A percentile compares a stretch with the other conserved stretches of the same genome.
These are phyloP conservation scores for Dicycla oo DNA, from an alignment of 2,888 invertebrate species.

Conservation along the genomic window DNA sequence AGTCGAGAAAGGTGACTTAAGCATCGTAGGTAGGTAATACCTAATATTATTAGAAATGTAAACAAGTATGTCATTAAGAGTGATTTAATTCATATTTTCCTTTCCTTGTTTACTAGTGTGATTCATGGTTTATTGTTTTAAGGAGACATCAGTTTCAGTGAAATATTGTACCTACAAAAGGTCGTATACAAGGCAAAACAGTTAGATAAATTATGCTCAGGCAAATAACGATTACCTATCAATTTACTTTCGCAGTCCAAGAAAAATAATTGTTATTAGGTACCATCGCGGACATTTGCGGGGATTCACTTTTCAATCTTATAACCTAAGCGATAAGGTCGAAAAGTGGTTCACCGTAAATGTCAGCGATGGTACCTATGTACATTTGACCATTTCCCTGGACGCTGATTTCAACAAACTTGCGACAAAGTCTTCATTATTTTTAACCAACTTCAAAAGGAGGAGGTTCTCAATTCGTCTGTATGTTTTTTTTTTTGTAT, in stretches of 20 bases:
- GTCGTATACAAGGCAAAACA: background rate
- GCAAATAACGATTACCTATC: background rate
- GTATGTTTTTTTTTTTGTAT: no score
- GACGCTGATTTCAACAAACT: background rate
- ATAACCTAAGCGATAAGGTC: no score
- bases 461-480: no score
- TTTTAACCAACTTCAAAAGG: no score
- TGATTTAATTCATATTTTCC: conserved; percentile 17
- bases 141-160: conserved; percentile 2
- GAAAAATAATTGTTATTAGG: background rate
- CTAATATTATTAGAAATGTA: conserved; percentile 24
- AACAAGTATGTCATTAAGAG: conserved; percentile 22
- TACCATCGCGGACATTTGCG: no score
- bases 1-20: background rate
- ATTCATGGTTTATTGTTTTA: conserved; percentile 17
- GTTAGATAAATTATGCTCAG: background rate
- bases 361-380: no score
- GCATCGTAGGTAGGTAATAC: conserved; percentile 22
- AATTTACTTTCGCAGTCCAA: background rate
- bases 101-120: conserved; percentile 19
- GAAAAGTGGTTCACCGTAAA: no score
- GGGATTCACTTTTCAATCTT: no score
- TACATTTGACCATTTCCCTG: background rate
- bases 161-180: background rate
- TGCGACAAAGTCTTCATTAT: no score